Evolutionary conservation across 2,113 vertebrate species (phyloP).

Genomic region (Alethe diademata): DNA sequence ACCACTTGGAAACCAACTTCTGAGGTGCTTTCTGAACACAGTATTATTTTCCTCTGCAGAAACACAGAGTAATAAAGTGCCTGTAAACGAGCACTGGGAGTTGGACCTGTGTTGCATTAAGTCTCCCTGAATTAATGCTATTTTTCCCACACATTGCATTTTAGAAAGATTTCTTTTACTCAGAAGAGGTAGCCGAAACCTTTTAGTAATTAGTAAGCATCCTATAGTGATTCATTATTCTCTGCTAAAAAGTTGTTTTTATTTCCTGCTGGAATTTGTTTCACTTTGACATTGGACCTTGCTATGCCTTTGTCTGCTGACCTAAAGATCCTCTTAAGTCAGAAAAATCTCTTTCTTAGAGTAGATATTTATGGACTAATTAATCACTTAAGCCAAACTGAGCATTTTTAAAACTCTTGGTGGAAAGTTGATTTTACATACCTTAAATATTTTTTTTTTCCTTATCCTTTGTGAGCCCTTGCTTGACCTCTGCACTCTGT

Average conservation of each 20-base stretch:
- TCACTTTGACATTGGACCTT: background rate
- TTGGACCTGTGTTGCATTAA: background rate
- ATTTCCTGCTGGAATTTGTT: background rate
- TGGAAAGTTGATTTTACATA: background rate
- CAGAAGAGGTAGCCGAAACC: fast-evolving
- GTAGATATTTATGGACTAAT: background rate
- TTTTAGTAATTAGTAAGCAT: background rate
- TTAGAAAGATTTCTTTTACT: background rate
- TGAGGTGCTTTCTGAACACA: background rate
- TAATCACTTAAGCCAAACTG: background rate
- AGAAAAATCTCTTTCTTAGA: background rate
- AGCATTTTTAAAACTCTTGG: background rate
- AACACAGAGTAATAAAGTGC: background rate
- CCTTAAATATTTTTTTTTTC: background rate
- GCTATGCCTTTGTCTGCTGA: background rate
- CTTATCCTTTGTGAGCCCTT: background rate
- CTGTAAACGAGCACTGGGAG: background rate
- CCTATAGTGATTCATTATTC: background rate
- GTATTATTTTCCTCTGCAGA: background rate
- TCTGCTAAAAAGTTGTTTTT: background rate
- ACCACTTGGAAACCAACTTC: background rate
- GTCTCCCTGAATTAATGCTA: background rate
- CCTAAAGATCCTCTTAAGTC: background rate
- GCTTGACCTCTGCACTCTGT: background rate
- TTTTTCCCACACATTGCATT: background rate